These are phyloP conservation scores for Pedetes capensis DNA, from an alignment of 2,113 vertebrate genomes.

Conservation along the genomic window DNA sequence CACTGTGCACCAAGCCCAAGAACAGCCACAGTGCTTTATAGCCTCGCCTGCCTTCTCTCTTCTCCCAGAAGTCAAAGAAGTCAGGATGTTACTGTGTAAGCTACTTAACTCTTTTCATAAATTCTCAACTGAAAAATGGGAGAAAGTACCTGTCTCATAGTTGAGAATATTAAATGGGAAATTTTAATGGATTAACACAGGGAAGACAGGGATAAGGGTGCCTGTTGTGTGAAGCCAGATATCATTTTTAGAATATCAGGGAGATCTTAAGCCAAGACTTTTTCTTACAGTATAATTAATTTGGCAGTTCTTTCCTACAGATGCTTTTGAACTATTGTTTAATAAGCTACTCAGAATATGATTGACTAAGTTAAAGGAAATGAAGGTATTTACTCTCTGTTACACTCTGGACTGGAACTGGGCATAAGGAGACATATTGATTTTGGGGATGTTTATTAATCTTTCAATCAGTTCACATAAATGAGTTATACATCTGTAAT, in stretches of 20 bases:
- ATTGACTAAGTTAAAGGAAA: background rate
- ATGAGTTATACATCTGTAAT: background rate
- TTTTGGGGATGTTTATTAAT: background rate
- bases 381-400: background rate
- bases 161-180: background rate
- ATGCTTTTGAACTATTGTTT: background rate
- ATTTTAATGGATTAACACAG: background rate
- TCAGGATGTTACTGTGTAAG: background rate
- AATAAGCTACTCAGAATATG: background rate
- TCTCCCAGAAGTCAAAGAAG: background rate
- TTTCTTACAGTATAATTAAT: background rate
- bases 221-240: background rate
- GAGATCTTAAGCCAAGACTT: background rate
- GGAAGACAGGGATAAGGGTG: background rate
- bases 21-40: background rate
- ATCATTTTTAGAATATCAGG: background rate
- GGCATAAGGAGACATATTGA: background rate
- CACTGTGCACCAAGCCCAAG: background rate
- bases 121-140: background rate
- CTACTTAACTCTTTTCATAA: background rate
- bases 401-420: background rate
- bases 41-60: background rate
- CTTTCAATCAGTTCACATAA: background rate
- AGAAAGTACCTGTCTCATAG: background rate
- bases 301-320: background rate